phyloP scores from a whole-genome alignment of 2,888 invertebrate species.

The Ennomos quercinarius region DNA sequence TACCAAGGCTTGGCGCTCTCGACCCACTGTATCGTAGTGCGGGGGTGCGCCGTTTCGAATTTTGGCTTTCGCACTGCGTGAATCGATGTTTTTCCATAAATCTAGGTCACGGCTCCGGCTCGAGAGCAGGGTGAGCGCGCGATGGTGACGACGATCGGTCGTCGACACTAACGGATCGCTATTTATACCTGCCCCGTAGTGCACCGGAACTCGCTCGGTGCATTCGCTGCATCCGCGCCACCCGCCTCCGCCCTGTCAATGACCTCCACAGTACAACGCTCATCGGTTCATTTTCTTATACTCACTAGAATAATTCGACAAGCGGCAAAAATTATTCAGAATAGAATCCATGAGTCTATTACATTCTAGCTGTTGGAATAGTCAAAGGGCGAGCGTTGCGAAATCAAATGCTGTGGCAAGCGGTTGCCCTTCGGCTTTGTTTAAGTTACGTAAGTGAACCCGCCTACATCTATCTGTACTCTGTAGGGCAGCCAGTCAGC shows the following conservation, averaged over 20 bases:
- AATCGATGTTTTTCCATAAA: constrained; percentile 54
- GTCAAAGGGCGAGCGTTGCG: constrained; percentile 68
- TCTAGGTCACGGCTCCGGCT: constrained; percentile 68
- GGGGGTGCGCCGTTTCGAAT: constrained; percentile 38
- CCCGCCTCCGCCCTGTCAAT: constrained; percentile 78
- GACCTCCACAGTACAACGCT: constrained; percentile 64
- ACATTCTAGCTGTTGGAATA: constrained; percentile 45
- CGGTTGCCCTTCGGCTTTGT: constrained; percentile 79
- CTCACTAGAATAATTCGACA: constrained; percentile 32
- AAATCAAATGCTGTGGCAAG: constrained; percentile 66
- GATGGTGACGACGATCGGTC: constrained; percentile 73
- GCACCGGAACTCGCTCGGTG: constrained; percentile 83
- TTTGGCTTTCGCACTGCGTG: constrained; percentile 40
- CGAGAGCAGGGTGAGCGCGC: constrained; percentile 61
- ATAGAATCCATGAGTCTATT: constrained; percentile 7
- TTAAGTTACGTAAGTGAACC: constrained; percentile 73
- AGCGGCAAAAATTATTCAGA: constrained; percentile 19
- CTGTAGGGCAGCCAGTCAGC: constrained; percentile 70
- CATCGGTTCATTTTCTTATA: constrained; percentile 43
- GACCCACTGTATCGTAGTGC: constrained; percentile 50
- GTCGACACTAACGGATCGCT: constrained; percentile 85
- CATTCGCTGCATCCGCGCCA: constrained; percentile 81
- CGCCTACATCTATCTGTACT: constrained; percentile 61
- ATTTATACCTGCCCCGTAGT: constrained; percentile 83
- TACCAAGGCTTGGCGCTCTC: constrained; percentile 48